Percentiles rank a stretch among this genome's conserved stretches.
Evolutionary conservation across 2,888 invertebrate species (phyloP).

Genomic region (Calephelis perditalis): DNA sequence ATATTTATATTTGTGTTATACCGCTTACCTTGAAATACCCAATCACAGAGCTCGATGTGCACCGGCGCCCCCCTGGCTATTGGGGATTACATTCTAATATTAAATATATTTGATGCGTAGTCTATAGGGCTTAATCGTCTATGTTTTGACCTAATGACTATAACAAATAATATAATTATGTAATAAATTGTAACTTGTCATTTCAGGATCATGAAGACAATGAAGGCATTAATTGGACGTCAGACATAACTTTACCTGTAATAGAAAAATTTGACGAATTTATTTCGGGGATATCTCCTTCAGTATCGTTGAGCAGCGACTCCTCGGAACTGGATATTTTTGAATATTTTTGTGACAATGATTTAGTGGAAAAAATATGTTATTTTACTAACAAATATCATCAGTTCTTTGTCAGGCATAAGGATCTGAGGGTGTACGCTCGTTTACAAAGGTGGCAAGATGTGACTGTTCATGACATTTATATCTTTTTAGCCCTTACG

Average conservation of each 20-base stretch:
- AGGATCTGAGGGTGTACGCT: conserved; percentile 21
- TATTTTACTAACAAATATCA: conserved; percentile 25
- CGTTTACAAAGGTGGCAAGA: conserved; percentile 23
- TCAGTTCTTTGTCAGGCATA: conserved; percentile 24
- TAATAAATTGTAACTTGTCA: conserved; percentile 1
- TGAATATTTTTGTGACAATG: conserved; percentile 25
- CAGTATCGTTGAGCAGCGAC: conserved; percentile 16
- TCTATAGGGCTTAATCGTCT: conserved; percentile 2
- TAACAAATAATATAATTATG: conserved; percentile 3
- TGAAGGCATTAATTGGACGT: conserved; percentile 20
- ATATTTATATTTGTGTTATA: conserved; percentile 3
- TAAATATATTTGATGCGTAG: conserved; percentile 2
- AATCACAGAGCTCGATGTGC: conserved; percentile 2
- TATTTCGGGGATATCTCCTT: conserved; percentile 23
- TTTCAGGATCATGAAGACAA: conserved; percentile 2
- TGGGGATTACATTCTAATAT: conserved; percentile 2
- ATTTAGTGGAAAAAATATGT: conserved; percentile 23
- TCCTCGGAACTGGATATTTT: conserved; percentile 24
- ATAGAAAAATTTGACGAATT: conserved; percentile 24
- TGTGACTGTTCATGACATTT: conserved; percentile 23
- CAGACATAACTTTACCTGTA: conserved; percentile 20
- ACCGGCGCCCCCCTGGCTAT: conserved; percentile 1
- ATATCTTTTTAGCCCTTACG: conserved; percentile 27
- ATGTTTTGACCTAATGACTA: conserved; percentile 2
- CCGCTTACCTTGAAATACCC: conserved; percentile 2